Base-by-base conservation (phyloP, 2,888 invertebrate genomes). In the Fragum fragum region DNA sequence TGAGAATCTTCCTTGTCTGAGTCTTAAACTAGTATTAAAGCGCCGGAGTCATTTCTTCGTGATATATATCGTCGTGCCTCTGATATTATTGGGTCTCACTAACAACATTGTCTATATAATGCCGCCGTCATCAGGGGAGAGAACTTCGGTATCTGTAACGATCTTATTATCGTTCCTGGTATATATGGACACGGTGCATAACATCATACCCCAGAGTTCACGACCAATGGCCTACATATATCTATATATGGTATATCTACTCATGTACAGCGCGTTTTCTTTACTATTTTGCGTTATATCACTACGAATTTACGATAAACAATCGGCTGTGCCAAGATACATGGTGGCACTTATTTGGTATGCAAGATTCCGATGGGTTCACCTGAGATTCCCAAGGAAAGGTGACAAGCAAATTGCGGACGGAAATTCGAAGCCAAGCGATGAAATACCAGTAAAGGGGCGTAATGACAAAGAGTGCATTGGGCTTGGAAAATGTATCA, bases 161-260 rank as follows among this genome's bases (percentile, higher is more conserved):
- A 36, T 79, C 14, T 82, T 80, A 55, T 42, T 86, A 57, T 79
- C 86, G 1, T 82, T 81, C 53, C 53, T 79, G 2, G 81, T 86
- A 1, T 86, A 78, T 63, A 84, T 84, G 83, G 63, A 76, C 14
- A 82, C 82, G 14, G 72, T 86, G 3, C 84, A 81, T 68, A 72
- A 76, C 42, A 78, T 80, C 23, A 61, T 86, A 14, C 84, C 86
- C 14, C 72, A 76, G 47, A 82, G 79, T 42, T 84, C 86, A 0
- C 39, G 59, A 11, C 84, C 83, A 14, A 73, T 86, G 61, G 70
- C 86, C 1, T 73, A 70, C 55, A 39, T 86, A 7, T 84, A 78
- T 36, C 73, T 69, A 26, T 86, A 86, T 47, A 68, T 86, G 6
- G 28, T 83, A 6, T 78, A 73, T 18, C 57, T 86, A 1, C 57